Evolutionary conservation across 1,140 invertebrate species (phyloP).

Genomic region (Lycorma delicatula): DNA sequence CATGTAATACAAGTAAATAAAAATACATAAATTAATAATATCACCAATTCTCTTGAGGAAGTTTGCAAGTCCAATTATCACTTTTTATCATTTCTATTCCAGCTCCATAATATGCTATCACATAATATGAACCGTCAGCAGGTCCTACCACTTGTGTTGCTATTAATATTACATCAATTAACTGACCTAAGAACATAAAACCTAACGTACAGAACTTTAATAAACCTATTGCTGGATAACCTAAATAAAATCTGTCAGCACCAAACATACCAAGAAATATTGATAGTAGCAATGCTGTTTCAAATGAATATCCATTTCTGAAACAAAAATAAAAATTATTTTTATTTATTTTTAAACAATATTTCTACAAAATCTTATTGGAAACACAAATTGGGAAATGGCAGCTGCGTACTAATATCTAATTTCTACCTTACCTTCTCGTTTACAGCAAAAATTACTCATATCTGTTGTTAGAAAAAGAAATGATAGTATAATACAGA

Average conservation of each 20-base stretch:
- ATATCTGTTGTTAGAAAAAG: no score
- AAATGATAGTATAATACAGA: no score
- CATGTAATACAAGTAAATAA: no score
- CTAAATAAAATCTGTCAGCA: constrained; percentile 93
- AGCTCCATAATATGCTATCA: constrained; percentile 90
- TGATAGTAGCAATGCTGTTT: constrained; percentile 84
- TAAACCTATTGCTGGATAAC: constrained; percentile 89
- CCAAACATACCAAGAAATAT: constrained; percentile 97
- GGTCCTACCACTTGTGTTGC: constrained; percentile 87
- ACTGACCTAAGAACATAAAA: constrained; percentile 92
- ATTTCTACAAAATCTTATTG: no score
- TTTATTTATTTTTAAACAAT: no score
- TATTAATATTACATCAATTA: constrained; percentile 91
- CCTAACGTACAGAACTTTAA: constrained; percentile 92
- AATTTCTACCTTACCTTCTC: no score
- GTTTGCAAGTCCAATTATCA: constrained; percentile 76
- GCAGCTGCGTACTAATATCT: no score
- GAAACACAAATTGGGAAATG: no score
- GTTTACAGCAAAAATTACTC: no score
- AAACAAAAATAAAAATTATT: constrained; percentile 35
- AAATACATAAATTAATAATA: no score
- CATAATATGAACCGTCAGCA: constrained; percentile 92
- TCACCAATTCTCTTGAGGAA: constrained; percentile 75
- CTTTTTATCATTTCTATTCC: constrained; percentile 68
- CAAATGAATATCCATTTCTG: constrained; percentile 89